Percentiles rank a stretch among this genome's conserved stretches.
phyloP scores from a whole-genome alignment of 2,888 invertebrate genomes.

The Hetaerina titia region DNA sequence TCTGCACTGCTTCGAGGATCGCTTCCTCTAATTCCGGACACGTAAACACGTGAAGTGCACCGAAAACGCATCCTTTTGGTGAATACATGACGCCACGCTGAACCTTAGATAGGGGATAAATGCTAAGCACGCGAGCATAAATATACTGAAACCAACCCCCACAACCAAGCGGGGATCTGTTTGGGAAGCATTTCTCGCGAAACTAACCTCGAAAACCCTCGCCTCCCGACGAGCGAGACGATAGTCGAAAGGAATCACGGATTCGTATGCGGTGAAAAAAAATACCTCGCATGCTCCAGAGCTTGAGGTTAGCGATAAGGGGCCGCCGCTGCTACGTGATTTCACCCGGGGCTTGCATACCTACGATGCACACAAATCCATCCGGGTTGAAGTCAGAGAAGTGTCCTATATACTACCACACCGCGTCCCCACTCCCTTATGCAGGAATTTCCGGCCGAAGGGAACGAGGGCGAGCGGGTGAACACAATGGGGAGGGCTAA shows the following conservation, averaged over 20 bases:
- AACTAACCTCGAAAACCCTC: neutral
- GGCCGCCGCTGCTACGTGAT: neutral
- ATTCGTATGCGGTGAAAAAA: neutral
- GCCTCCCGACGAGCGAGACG: neutral
- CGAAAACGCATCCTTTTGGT: neutral
- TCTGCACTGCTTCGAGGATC: neutral
- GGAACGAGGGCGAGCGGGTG: neutral
- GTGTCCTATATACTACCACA: neutral
- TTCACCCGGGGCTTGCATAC: neutral
- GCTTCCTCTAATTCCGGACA: neutral
- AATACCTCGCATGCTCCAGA: neutral
- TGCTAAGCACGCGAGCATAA: neutral
- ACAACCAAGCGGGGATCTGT: neutral
- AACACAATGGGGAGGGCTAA: neutral
- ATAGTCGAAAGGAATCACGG: neutral
- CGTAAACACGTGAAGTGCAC: neutral
- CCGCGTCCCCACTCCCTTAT: neutral
- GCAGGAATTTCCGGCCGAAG: neutral
- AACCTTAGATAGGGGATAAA: neutral
- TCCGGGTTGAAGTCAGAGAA: neutral
- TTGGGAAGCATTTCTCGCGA: neutral
- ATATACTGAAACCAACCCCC: neutral
- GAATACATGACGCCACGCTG: neutral
- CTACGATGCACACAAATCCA: conserved; percentile 3
- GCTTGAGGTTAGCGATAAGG: neutral